Evolutionary conservation across 2,797 vertebrate genomes (phyloP).

Genomic region (Scolopax rusticola): DNA sequence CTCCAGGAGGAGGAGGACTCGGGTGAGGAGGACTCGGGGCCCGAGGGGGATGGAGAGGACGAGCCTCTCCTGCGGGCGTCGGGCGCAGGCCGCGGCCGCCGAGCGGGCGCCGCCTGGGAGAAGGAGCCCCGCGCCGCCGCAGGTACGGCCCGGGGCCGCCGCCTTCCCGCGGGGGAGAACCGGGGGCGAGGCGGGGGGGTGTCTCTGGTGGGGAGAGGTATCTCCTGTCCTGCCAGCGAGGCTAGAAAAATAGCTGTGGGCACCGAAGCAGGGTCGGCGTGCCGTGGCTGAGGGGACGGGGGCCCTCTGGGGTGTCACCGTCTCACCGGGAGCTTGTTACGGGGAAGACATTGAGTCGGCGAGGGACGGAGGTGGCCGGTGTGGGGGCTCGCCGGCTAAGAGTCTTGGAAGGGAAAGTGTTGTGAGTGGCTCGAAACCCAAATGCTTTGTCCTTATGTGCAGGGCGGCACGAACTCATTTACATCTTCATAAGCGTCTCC

Average conservation of each 20-base stretch:
- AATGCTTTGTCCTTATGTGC: fast-evolving
- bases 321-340: fast-evolving
- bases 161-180: not conserved
- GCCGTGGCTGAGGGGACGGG: not conserved
- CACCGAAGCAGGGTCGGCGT: fast-evolving
- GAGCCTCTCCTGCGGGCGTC: slow-evolving; percentile 75
- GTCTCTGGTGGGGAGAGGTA: not conserved
- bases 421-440: not conserved
- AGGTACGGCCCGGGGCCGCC: slow-evolving; percentile 28
- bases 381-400: fast-evolving
- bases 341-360: fast-evolving
- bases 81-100: not conserved
- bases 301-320: not conserved
- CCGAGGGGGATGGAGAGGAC: slow-evolving; percentile 68
- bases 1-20: not conserved
- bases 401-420: not conserved
- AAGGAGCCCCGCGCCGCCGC: slow-evolving; percentile 1
- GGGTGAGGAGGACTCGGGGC: slow-evolving; percentile 46
- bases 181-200: not conserved
- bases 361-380: not conserved
- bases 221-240: not conserved
- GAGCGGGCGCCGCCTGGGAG: not conserved
- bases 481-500: not conserved
- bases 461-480: not conserved
- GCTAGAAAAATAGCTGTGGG: fast-evolving